Evolutionary conservation across 2,113 vertebrate genomes (phyloP), one percentile per base, ranked within the genome.

Genomic region (Siphamia tubifer): DNA sequence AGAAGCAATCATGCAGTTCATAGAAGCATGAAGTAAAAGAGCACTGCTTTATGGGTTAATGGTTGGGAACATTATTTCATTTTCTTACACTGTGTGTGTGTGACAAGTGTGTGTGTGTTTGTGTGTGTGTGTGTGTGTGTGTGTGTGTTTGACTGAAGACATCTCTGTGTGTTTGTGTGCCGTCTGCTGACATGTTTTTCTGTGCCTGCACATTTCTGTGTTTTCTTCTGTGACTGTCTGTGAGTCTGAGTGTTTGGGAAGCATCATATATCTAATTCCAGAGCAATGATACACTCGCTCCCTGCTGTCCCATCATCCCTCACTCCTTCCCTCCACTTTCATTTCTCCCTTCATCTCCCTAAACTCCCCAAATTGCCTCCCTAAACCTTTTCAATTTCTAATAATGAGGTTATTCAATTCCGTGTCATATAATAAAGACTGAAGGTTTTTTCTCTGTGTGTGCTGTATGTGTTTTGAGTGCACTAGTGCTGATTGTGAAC

Each of bases 221-320:
- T 1, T 2, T 32, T 15, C 12, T 8, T 19, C n/a, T 15, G 20
- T 21, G 11, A n/a, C 34, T n/a, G n/a, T n/a, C n/a, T 51, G 8
- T 38, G 43, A 40, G 3, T 38, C 39, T 36, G 9, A 35, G 34
- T 38, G 47, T 62, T 21, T 40, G 47, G 30, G 25, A 58, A 57
- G 56, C 56, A 28, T 67, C 35, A 42, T 51, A 47, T 57, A 66
- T 80, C 65, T 60, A 53, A 69, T 44, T 71, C 49, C 44, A 51
- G 19, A n/a, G 51, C 44, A 49, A 38, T 75, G 53, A 74, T 51
- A 58, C 30, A 57, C 61, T 6, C 40, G 45, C 44, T 71, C 13
- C 48, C 55, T 28, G 19, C 45, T 32, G n/a, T 57, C 42, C 32
- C 43, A 53, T 79, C 52, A 61, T 68, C 25, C 38, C 24, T 75